Conservation (phyloP, 2,113 vertebrate genomes). For the Aviceda subcristata region DNA sequence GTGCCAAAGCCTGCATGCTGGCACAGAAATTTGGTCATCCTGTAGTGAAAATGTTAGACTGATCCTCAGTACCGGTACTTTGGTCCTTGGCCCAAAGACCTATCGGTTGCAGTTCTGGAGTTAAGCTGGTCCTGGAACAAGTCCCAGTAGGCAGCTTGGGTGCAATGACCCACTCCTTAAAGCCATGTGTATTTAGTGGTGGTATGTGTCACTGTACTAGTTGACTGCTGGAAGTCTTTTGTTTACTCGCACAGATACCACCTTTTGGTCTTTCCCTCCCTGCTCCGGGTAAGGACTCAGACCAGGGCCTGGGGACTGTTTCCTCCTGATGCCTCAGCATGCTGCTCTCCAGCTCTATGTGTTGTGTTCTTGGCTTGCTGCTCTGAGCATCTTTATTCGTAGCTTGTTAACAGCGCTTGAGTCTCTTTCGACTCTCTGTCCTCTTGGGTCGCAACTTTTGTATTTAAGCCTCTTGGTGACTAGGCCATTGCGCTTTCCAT, state of each 20-base stretch:
- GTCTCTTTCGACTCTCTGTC: not conserved
- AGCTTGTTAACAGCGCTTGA: not conserved
- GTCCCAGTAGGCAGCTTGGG: not conserved
- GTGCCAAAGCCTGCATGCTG: not conserved
- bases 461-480: not conserved
- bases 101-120: not conserved
- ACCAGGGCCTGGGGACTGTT: no score
- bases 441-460: not conserved
- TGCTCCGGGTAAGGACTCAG: no score
- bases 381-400: not conserved
- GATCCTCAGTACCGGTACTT: not conserved
- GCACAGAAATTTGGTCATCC: not conserved
- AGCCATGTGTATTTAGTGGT: not conserved
- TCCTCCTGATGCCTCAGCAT: not conserved
- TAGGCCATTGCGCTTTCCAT: not conserved
- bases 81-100: not conserved
- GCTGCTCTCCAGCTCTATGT: fast-evolving
- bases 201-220: no score
- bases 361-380: not conserved
- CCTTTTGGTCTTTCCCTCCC: not conserved
- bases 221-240: not conserved
- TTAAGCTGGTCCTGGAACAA: not conserved
- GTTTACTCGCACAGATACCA: no score
- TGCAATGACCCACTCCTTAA: not conserved
- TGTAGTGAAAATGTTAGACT: not conserved